Evolutionary conservation across 2,113 vertebrate genomes (phyloP), one percentile per base, ranked within the genome.

Genomic region (Leucopternis melanops): DNA sequence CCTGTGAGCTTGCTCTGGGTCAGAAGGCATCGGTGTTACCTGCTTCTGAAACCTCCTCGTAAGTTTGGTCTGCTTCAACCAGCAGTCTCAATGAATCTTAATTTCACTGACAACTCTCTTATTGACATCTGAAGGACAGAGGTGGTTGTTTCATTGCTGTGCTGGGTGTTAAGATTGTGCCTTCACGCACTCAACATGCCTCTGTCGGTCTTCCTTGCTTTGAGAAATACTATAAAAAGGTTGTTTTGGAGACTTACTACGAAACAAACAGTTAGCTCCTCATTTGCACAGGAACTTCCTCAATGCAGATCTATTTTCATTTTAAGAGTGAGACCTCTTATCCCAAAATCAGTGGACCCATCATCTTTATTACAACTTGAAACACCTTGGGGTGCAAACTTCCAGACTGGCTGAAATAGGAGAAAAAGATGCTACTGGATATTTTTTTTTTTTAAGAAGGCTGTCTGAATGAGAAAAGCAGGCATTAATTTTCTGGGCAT

Each of bases 271-370:
- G 9, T 57, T 75, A 78, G 44, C 47, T 92, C 34, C 75, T 86
- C 67, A 44, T 92, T 90, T 92, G 79, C 40, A 5, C 61, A 36
- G n/a, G 38, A 34, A 88, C 92, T 94, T 94, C 94, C 88, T 95
- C 90, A 86, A 2, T 50, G 40, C 27, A 29, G 65, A 59, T 42
- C 72, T 91, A n/a, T 92, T 92, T 94, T 86, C 11, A 32, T 70
- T 66, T 71, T 22, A 66, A 80, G 54, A 66, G 20, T 73, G 32
- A 90, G 44, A 47, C 15, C 54, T 77, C 38, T 59, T 88, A 47
- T 11, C 62, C 40, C 31, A n/a, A 16, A 13, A 23, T 16, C 54
- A 59, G 40, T 78, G 32, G 29, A 50, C 13, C 8, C 38, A 72
- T 32, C 55, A 40, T 61, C 36, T 92, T 65, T 73, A 58, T 57